Conservation (phyloP, 2,888 invertebrate species). For the Iselma pallidipennis region DNA sequence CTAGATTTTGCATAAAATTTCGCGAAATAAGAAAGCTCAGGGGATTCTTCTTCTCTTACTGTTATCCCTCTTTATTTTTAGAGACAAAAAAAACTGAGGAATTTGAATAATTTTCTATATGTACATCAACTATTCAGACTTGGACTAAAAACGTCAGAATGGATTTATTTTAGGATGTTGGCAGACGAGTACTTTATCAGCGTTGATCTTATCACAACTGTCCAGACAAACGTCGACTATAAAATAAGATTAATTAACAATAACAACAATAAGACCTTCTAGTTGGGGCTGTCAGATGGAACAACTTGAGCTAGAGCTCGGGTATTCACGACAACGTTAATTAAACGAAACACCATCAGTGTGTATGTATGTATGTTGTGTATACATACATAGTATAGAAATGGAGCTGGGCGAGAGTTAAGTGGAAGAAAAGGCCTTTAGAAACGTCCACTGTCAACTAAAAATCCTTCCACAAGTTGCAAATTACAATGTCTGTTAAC, state of each 20-base stretch:
- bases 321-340: conserved; percentile 1
- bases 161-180: no score
- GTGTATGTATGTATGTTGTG: background rate
- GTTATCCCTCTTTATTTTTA: no score
- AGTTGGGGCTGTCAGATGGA: background rate
- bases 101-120: no score
- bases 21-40: no score
- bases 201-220: no score
- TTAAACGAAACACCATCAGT: background rate
- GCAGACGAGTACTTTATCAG: no score
- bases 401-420: conserved; percentile 8
- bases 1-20: no score
- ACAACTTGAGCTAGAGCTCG: background rate
- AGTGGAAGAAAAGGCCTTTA: conserved; percentile 20
- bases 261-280: background rate
- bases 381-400: no score
- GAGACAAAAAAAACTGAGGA: no score
- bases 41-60: no score
- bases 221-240: background rate
- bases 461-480: conserved; percentile 19
- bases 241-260: background rate
- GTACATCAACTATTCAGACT: no score
- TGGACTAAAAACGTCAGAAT: no score
- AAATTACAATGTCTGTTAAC: conserved; percentile 23
- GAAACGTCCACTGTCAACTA: conserved; percentile 20